These are phyloP conservation scores for Drosophila demipolita DNA, from an alignment of 2,888 invertebrate species.

Conservation along the genomic window DNA sequence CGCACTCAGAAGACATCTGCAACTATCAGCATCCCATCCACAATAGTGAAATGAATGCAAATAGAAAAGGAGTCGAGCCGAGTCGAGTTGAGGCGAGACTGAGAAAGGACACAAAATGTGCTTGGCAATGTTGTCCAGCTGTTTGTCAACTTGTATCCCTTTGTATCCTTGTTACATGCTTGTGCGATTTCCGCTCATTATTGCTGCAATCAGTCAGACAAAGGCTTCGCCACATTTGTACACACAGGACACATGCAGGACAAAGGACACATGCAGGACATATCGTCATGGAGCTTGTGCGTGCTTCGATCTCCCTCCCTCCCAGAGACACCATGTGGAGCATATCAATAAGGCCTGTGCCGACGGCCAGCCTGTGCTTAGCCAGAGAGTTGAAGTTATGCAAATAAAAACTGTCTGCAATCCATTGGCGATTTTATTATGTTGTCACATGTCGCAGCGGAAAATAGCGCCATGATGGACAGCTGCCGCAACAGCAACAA, in stretches of 20 bases:
- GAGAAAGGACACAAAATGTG: slow-evolving; percentile 39
- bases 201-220: slow-evolving; percentile 73
- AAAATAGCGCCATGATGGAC: slow-evolving; percentile 48
- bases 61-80: slow-evolving; percentile 35
- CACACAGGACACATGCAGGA: slow-evolving; percentile 6
- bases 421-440: slow-evolving; percentile 73
- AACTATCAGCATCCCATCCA: slow-evolving; percentile 44
- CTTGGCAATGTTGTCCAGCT: slow-evolving; percentile 62
- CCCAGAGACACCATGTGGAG: slow-evolving; percentile 61
- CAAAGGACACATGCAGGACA: slow-evolving; percentile 14
- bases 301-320: slow-evolving; percentile 54
- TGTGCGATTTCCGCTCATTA: slow-evolving; percentile 75
- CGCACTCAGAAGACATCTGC: slow-evolving; percentile 52
- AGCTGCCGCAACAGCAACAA: slow-evolving; percentile 37
- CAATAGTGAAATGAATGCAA: slow-evolving; percentile 58
- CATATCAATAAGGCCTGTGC: slow-evolving; percentile 58
- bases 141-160: slow-evolving; percentile 50
- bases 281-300: slow-evolving; percentile 50
- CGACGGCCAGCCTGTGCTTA: neutral
- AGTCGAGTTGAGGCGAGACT: neutral
- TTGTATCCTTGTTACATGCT: slow-evolving; percentile 35
- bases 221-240: slow-evolving; percentile 24
- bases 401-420: slow-evolving; percentile 65
- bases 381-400: slow-evolving; percentile 37
- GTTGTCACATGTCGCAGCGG: slow-evolving; percentile 70